Percentiles rank a stretch among this genome's conserved stretches.
These are phyloP conservation scores for Mesochorus sp. DNA, from an alignment of 2,888 invertebrate genomes.

Conservation along the genomic window DNA sequence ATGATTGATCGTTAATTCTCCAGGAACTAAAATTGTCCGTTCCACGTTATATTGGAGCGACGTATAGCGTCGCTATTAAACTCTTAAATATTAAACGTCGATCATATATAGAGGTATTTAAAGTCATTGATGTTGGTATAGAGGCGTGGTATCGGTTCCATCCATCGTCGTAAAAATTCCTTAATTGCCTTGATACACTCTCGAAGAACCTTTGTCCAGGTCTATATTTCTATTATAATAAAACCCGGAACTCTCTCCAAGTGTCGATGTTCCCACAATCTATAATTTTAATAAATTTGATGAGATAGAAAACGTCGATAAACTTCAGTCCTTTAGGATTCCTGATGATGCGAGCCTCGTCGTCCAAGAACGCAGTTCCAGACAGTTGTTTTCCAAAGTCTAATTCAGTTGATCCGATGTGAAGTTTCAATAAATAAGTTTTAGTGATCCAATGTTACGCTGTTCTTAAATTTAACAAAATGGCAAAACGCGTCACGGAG, in stretches of 20 bases:
- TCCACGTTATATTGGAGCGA: not conserved
- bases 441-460: too few relatives aligned
- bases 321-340: too few relatives aligned
- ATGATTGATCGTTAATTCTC: not conserved
- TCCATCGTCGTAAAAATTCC: not conserved
- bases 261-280: constrained; percentile 10
- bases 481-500: not conserved
- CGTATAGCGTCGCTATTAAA: not conserved
- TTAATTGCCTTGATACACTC: not conserved
- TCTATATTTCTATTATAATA: too few relatives aligned
- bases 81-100: constrained; percentile 23
- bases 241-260: not conserved
- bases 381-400: too few relatives aligned
- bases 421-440: too few relatives aligned
- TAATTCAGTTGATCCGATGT: too few relatives aligned
- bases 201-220: not conserved
- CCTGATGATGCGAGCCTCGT: too few relatives aligned
- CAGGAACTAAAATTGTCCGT: not conserved
- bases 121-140: not conserved
- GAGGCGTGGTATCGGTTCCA: not conserved
- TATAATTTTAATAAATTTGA: not conserved
- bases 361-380: too few relatives aligned
- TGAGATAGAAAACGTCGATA: too few relatives aligned
- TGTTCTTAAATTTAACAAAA: too few relatives aligned
- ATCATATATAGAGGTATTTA: too few relatives aligned